Percentiles rank a stretch among this genome's conserved stretches.
These are phyloP conservation scores for Trachelus stipa DNA, from an alignment of 2,888 invertebrate genomes.

Conservation along the genomic window DNA sequence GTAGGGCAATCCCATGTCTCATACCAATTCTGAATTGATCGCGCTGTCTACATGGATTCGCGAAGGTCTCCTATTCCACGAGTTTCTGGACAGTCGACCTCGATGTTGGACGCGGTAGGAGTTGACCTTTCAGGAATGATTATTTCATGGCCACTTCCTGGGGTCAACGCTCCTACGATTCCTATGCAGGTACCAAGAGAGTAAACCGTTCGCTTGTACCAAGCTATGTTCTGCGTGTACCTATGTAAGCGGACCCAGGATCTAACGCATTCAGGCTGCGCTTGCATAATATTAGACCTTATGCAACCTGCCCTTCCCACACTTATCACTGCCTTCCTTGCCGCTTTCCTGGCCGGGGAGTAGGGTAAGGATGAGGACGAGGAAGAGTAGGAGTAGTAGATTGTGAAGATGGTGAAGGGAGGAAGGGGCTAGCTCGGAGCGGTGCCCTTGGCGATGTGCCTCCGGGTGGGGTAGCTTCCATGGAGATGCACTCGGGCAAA, in stretches of 20 bases:
- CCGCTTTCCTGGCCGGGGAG: background rate
- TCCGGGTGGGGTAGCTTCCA: conserved; percentile 45
- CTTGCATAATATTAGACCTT: conserved; percentile 65
- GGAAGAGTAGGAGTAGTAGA: conserved; percentile 17
- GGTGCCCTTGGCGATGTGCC: conserved; percentile 51
- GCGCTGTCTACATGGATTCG: background rate
- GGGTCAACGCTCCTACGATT: conserved; percentile 62
- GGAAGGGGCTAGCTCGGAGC: conserved; percentile 31
- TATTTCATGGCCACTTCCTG: conserved; percentile 63
- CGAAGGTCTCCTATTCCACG: background rate
- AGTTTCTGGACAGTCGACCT: conserved; percentile 12
- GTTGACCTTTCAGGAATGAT: conserved; percentile 61
- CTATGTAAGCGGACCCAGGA: conserved; percentile 39
- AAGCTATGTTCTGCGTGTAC: conserved; percentile 54
- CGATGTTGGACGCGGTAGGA: conserved; percentile 36
- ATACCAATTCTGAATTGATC: background rate
- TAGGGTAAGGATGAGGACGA: conserved; percentile 14
- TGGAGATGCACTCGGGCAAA: conserved; percentile 7
- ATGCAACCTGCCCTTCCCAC: conserved; percentile 66
- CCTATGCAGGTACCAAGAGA: conserved; percentile 50
- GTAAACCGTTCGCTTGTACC: conserved; percentile 49
- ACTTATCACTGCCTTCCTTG: conserved; percentile 61
- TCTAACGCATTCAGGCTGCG: conserved; percentile 32
- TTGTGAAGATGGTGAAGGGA: background rate
- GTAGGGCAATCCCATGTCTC: background rate